These are phyloP conservation scores for Paguma larvata DNA, from an alignment of 2,797 vertebrate species.

Conservation along the genomic window DNA sequence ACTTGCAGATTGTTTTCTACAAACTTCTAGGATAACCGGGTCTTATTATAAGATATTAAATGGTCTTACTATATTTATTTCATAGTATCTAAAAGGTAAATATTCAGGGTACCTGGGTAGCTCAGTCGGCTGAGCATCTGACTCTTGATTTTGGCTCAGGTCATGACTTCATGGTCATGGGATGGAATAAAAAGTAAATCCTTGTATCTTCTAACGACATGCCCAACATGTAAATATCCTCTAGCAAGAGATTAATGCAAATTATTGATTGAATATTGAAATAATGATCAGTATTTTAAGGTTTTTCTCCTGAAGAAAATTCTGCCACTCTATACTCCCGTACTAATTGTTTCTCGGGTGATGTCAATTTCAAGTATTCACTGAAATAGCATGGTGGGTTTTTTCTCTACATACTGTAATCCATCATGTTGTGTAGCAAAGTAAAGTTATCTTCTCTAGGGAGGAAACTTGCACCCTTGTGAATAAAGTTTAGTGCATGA, in stretches of 20 bases:
- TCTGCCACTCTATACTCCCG: neutral
- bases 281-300: neutral
- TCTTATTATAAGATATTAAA: neutral
- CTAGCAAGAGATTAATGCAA: neutral
- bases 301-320: neutral
- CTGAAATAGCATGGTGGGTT: neutral
- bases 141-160: too few relatives aligned
- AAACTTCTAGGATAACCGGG: neutral
- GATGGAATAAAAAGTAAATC: neutral
- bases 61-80: neutral
- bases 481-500: neutral
- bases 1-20: neutral
- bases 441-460: neutral
- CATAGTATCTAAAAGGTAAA: neutral
- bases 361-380: neutral
- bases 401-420: neutral
- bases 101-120: neutral
- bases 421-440: neutral
- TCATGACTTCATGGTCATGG: too few relatives aligned
- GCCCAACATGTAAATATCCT: neutral
- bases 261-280: conserved; percentile 16
- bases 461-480: neutral
- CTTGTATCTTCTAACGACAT: neutral
- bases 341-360: neutral
- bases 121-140: too few relatives aligned